phyloP scores from a whole-genome alignment of 2,797 vertebrate species.

The Acanthiza pusilla region DNA sequence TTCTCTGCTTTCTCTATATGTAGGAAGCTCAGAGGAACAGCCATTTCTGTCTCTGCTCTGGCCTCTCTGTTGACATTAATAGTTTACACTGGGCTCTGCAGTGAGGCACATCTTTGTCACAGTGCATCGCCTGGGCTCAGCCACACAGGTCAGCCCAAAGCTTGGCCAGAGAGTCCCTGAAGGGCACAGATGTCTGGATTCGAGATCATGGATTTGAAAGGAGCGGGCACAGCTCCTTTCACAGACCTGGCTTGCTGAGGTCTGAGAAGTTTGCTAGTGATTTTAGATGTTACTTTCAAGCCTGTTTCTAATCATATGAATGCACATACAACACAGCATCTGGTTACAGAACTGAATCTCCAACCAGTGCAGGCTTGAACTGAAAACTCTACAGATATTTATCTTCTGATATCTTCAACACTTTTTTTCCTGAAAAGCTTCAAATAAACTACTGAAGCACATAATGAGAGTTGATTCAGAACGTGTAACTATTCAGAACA shows the following conservation, averaged over 20 bases:
- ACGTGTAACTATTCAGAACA: neutral
- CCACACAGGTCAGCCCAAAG: neutral
- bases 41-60: neutral
- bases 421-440: neutral
- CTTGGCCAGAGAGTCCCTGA: neutral
- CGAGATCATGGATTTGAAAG: neutral
- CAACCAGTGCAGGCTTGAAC: neutral
- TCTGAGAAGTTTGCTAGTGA: neutral
- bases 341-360: neutral
- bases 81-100: neutral
- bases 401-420: neutral
- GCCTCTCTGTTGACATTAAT: neutral
- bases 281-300: neutral
- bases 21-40: neutral
- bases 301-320: slow-evolving; percentile 5
- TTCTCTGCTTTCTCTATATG: neutral
- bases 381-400: neutral
- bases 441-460: neutral
- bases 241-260: neutral
- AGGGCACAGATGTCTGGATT: neutral
- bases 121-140: neutral
- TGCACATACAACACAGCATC: neutral
- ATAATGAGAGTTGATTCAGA: neutral
- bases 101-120: neutral
- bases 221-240: neutral